These are phyloP conservation scores for Aphidius colemani DNA, from an alignment of 2,888 invertebrate species.

Conservation along the genomic window DNA sequence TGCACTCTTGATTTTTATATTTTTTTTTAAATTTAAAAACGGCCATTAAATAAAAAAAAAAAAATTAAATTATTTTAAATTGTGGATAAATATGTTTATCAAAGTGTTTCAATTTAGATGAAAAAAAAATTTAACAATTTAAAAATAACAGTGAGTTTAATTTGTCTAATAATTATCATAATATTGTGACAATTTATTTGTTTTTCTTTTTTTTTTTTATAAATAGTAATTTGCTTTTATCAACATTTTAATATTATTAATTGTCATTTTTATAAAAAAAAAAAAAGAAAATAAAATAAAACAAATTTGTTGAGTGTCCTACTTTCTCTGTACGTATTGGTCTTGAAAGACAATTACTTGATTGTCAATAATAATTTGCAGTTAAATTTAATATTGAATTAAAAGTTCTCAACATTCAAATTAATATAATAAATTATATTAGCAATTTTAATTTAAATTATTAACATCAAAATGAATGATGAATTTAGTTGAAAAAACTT, in stretches of 20 bases:
- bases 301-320: conserved; percentile 8
- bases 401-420: no score
- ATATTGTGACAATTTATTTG: neutral
- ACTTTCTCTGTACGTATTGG: conserved; percentile 25
- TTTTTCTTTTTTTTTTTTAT: neutral
- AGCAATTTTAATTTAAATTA: neutral
- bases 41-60: neutral
- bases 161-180: neutral
- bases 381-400: neutral
- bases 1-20: neutral
- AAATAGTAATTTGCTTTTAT: neutral
- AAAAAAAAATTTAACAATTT: no score
- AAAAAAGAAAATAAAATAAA: neutral
- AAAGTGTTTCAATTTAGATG: neutral
- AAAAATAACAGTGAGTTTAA: no score
- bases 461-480: neutral
- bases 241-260: neutral
- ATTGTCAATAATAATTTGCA: conserved; percentile 3
- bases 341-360: conserved; percentile 15
- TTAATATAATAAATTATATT: no score
- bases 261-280: neutral
- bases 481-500: no score
- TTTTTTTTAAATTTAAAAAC: conserved; percentile 12
- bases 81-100: neutral
- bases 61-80: neutral